Conservation (phyloP, 2,113 vertebrate genomes). For the Plotosus lineatus region DNA sequence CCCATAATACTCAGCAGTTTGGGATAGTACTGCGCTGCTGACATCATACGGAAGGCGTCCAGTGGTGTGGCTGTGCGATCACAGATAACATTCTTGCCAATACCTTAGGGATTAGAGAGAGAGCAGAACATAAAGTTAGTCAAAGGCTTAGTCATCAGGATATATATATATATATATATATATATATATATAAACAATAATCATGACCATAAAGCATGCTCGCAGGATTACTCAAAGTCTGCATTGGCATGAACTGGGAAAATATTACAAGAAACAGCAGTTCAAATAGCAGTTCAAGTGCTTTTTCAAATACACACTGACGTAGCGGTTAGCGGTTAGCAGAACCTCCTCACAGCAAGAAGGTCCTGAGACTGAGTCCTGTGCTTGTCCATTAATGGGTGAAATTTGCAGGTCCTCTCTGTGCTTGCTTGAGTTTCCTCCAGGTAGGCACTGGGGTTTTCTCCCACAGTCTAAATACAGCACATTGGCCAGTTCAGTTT, state of each 20-base stretch:
- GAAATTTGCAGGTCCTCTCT: no score
- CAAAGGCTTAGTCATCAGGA: constrained; percentile 2
- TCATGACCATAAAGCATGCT: background rate
- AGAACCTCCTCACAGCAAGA: no score
- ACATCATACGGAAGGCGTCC: constrained; percentile 98
- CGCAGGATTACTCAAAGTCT: background rate
- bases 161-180: background rate
- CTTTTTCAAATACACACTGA: background rate
- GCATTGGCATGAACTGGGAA: background rate
- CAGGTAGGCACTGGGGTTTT: no score
- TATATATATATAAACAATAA: constrained; percentile 15
- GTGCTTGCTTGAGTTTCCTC: no score
- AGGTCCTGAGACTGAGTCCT: no score
- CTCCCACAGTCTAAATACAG: no score
- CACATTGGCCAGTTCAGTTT: no score
- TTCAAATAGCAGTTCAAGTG: background rate
- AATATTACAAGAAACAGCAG: background rate
- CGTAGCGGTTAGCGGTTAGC: no score
- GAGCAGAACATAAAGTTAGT: constrained; percentile 20
- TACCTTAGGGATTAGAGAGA: constrained; percentile 73
- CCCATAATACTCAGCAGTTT: constrained; percentile 99
- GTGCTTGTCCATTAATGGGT: no score
- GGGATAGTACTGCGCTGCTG: constrained; percentile 95
- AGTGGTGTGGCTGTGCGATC: constrained; percentile 93
- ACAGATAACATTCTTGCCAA: constrained; percentile 97